phyloP scores from a whole-genome alignment of 1,140 invertebrate species.

The Calliphora vicina region DNA sequence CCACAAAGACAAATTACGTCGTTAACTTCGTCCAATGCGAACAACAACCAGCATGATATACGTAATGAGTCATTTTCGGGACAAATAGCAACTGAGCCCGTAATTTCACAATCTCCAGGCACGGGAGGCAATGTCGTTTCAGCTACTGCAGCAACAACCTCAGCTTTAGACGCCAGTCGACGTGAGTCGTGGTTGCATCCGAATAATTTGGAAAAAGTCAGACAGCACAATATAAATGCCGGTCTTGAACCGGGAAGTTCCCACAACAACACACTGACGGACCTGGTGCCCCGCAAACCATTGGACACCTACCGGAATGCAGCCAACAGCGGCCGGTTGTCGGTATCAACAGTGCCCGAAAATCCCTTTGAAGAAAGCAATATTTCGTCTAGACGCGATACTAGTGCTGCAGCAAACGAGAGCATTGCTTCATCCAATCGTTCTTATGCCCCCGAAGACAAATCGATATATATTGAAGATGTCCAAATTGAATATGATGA shows the following conservation, averaged over 20 bases:
- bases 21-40: neutral
- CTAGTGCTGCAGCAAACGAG: constrained; percentile 48
- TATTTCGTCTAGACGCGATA: constrained; percentile 44
- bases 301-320: constrained; percentile 51
- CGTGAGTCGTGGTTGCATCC: constrained; percentile 61
- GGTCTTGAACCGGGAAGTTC: constrained; percentile 45
- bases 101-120: neutral
- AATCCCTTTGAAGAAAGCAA: constrained; percentile 55
- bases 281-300: constrained; percentile 55
- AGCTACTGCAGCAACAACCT: neutral
- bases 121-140: neutral
- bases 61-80: constrained; percentile 50
- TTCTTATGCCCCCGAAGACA: constrained; percentile 44
- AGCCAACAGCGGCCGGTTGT: constrained; percentile 41
- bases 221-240: constrained; percentile 55
- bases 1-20: neutral
- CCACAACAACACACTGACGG: constrained; percentile 54
- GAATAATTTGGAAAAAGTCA: constrained; percentile 56
- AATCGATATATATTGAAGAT: constrained; percentile 51
- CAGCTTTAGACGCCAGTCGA: constrained; percentile 40
- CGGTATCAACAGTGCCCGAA: constrained; percentile 54
- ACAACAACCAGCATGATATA: constrained; percentile 20
- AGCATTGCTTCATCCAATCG: constrained; percentile 46
- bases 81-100: constrained; percentile 37
- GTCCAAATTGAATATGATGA: constrained; percentile 54